Base-by-base conservation (phyloP, 2,888 invertebrate species). In the Drosophila setosimentum region DNA sequence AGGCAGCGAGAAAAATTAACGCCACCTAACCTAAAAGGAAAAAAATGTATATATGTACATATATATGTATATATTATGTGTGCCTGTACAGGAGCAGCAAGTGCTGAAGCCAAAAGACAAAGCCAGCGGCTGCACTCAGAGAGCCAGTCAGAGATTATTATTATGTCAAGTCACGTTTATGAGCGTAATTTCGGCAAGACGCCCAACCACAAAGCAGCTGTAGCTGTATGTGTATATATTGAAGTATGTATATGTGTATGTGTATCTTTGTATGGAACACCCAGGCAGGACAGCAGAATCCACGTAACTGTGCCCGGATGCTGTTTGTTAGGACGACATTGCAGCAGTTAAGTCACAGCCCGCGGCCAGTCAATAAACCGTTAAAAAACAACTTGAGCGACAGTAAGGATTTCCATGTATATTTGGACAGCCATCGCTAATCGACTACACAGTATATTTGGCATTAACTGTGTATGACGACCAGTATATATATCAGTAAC, bases 151-250 rank as follows among this genome's bases (percentile, higher is more conserved):
- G 77, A 83, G 91, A 92, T 92, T 92, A 91, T 91, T 92, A 92
- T 91, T 92, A 92, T 92, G 92, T 92, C 91, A 92, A 92, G 92
- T 92, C 92, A 92, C 92, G 92, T 92, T 92, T 92, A 89, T 91
- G 89, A 89, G 89, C 88, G 87, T 89, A 90, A 89, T 91, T 91
- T 90, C 87, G 88, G 84, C 86, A 88, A 77, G 82, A 73, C 82
- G 70, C 75, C 62, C 68, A 59, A 40, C 73, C 65, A 51, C 67
- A 73, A 65, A 62, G 54, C 67, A 77, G 61, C 70, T 55, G 74
- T 63, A 59, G 50, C 40, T 63, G 48, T 37, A 27, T 53, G 35
- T 49, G 45, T 16, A 53, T 40, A n/a, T 51, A 42, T 42, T 6
- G 11, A 21, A 21, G 59, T 53, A 8, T 55, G 42, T 54, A 1